phyloP scores from a whole-genome alignment of 2,888 invertebrate genomes.

The Pecten maximus region DNA sequence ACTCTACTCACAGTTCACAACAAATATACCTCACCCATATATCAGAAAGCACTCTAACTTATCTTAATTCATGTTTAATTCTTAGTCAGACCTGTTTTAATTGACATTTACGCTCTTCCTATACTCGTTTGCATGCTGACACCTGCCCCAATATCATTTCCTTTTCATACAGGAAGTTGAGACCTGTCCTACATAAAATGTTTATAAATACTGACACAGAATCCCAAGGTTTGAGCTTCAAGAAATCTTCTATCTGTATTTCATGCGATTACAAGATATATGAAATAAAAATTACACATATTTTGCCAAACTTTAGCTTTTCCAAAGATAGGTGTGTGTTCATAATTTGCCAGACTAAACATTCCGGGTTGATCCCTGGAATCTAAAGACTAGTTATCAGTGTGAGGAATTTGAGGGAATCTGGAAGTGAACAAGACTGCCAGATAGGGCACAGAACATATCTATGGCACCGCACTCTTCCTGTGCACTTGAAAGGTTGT shows the following conservation, averaged over 20 bases:
- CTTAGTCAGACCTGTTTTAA: not conserved
- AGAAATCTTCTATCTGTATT: conserved; percentile 13
- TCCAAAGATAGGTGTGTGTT: not conserved
- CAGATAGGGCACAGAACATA: conserved; percentile 11
- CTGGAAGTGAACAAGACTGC: not conserved
- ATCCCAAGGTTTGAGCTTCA: not conserved
- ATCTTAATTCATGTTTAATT: not conserved
- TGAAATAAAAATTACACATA: conserved; percentile 15
- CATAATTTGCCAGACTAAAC: conserved; percentile 22
- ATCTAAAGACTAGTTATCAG: conserved; percentile 8
- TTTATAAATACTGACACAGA: not conserved
- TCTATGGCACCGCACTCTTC: conserved; percentile 7
- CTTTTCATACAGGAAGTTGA: not conserved
- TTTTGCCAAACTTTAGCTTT: not conserved
- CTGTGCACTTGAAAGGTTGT: conserved; percentile 13
- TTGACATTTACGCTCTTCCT: not conserved
- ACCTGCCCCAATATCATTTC: not conserved
- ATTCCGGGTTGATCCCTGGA: not conserved
- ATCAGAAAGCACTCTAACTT: not conserved
- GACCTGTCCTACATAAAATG: not conserved
- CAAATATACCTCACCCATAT: not conserved
- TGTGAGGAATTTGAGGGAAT: conserved; percentile 26
- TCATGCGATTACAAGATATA: not conserved
- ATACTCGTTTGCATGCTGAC: not conserved
- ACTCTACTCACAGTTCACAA: not conserved